Evolutionary conservation across 2,113 vertebrate genomes (phyloP).

Genomic region (Labrus mixtus): DNA sequence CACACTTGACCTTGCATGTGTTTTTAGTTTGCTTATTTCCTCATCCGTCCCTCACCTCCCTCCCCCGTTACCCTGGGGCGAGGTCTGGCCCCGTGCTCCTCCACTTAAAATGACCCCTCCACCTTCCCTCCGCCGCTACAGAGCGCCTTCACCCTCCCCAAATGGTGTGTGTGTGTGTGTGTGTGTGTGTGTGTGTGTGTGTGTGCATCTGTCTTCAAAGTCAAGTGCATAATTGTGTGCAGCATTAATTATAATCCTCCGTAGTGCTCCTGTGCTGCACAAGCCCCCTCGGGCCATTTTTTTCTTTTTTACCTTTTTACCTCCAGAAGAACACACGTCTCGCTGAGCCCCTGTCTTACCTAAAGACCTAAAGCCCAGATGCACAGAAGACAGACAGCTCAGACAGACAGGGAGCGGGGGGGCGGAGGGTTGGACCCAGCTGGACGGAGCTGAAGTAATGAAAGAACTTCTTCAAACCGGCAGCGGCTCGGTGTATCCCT

Average conservation of each 20-base stretch:
- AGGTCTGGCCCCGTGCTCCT: constrained; percentile 59
- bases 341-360: constrained; percentile 48
- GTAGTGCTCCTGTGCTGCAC: constrained; percentile 53
- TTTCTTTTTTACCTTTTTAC: constrained; percentile 43
- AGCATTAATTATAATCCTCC: constrained; percentile 73
- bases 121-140: constrained; percentile 23
- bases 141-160: constrained; percentile 41
- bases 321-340: constrained; percentile 59
- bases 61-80: constrained; percentile 46
- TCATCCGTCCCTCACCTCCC: constrained; percentile 32
- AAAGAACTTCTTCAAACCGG: constrained; percentile 71
- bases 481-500: constrained; percentile 51
- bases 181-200: constrained; percentile 10
- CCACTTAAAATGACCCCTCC: constrained; percentile 64
- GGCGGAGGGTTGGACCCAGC: constrained; percentile 68
- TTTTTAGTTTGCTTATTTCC: constrained; percentile 75
- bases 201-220: constrained; percentile 51
- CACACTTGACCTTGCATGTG: constrained; percentile 75
- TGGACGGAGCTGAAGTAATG: constrained; percentile 63
- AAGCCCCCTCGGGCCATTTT: constrained; percentile 55
- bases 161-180: constrained; percentile 22
- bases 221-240: constrained; percentile 70
- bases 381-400: constrained; percentile 62
- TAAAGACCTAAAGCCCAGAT: constrained; percentile 58
- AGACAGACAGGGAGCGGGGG: constrained; percentile 40